Percentiles rank a stretch among this genome's conserved stretches.
These are phyloP conservation scores for Motacilla alba DNA, from an alignment of 2,113 vertebrate species.

Conservation along the genomic window DNA sequence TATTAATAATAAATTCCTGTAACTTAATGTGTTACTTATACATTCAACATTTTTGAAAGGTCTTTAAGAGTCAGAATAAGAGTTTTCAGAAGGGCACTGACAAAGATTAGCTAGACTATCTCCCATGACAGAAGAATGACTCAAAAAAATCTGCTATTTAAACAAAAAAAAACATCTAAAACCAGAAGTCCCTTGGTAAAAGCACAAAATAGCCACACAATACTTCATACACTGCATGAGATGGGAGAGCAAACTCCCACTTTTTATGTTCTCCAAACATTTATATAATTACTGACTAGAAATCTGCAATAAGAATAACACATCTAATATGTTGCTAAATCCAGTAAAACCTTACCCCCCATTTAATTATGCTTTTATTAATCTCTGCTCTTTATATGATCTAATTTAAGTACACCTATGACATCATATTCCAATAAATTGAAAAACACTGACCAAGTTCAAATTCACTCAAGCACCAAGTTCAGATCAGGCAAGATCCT, in stretches of 20 bases:
- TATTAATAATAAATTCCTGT: neutral
- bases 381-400: neutral
- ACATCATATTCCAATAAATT: conserved; percentile 33
- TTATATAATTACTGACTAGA: neutral
- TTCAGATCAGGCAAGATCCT: conserved; percentile 43
- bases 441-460: conserved; percentile 37
- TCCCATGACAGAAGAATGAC: neutral
- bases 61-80: neutral
- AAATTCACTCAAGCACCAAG: conserved; percentile 42
- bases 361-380: conserved; percentile 15
- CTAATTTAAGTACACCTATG: neutral
- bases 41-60: neutral
- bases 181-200: neutral
- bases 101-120: neutral
- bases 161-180: neutral
- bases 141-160: neutral
- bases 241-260: neutral
- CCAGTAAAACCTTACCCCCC: neutral
- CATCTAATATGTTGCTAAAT: neutral
- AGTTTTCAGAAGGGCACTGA: neutral
- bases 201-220: neutral
- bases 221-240: neutral
- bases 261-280: neutral
- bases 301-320: neutral
- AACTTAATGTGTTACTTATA: neutral